Evolutionary conservation across 2,113 vertebrate species (phyloP), one percentile per base, ranked within the genome.

Genomic region (Alligator mississippiensis): DNA sequence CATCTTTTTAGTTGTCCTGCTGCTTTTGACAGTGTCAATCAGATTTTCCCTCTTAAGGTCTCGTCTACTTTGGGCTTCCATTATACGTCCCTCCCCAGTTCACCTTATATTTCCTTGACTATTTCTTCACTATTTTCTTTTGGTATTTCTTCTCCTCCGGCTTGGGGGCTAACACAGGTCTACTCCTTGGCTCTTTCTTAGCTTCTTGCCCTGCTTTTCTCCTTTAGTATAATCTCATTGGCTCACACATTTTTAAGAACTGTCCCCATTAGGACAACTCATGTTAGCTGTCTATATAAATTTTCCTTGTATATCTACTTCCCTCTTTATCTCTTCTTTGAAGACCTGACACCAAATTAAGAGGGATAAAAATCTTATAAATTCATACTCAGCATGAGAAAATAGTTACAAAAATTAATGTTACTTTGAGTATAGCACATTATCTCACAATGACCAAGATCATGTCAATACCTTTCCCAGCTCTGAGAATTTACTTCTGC

Each of bases 371-470:
- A 70, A 34, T n/a, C 19, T 30, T 34, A 19, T 11, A 70, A 22
- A 70, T 70, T 70, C 30, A 70, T 21, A 34, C 68, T 34, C 30
- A 21, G 34, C n/a, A 70, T 34, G 30, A 22, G n/a, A 11, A 68
- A 68, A 68, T 30, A 30, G 17, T 68, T 68, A 68, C 17, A 8
- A 30, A 30, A 68, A n/a, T 68, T 17, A 77, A 15, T 25, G 9
- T 15, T 55, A 58, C 15, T 55, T 77, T 9, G 11, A 57, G n/a
- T 63, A 77, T 75, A 78, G 75, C 6, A 0, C 17, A 61, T 66
- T 61, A 61, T 76, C 95, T 93, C 89, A 77, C 24, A 74, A 93
- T 96, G 62, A 78, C 93, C 89, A 78, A 89, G 95, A 93, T 95
- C 62, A 93, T 91, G 91, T 78, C 85, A 80, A 12, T 80, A 8